Evolutionary conservation across 2,113 vertebrate species (phyloP).

Genomic region (Asarcornis scutulata): DNA sequence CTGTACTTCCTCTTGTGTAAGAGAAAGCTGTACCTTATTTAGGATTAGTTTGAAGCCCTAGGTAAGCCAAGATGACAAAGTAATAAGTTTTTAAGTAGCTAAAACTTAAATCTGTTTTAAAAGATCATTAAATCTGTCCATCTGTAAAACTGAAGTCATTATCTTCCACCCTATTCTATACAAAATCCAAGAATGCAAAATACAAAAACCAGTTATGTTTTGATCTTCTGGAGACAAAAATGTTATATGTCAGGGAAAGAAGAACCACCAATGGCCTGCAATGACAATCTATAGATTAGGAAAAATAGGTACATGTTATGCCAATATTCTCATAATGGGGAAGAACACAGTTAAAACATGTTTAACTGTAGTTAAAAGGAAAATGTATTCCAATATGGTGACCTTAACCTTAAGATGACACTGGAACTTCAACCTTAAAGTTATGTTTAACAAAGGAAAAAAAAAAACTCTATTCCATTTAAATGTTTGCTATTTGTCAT

Average conservation of each 20-base stretch:
- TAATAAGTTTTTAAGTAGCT: neutral
- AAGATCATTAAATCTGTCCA: neutral
- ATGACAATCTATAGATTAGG: neutral
- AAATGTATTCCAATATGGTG: neutral
- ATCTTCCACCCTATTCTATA: neutral
- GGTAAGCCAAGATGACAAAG: neutral
- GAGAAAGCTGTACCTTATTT: neutral
- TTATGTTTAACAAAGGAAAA: neutral
- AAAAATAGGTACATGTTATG: neutral
- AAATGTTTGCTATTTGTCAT: neutral
- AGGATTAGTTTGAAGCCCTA: neutral
- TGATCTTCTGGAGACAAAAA: neutral
- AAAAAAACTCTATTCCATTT: neutral
- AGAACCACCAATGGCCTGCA: neutral
- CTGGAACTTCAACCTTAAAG: neutral
- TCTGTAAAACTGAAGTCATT: neutral
- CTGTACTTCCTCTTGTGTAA: neutral
- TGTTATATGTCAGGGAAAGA: neutral
- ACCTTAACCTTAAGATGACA: neutral
- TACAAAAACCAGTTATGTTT: neutral
- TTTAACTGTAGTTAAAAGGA: too few relatives aligned
- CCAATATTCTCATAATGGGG: neutral
- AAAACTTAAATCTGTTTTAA: neutral
- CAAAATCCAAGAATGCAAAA: neutral
- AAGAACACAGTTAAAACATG: neutral